Percentiles rank a stretch among this genome's conserved stretches.
Evolutionary conservation across 2,113 vertebrate species (phyloP).

Genomic region (Archilochus colubris): DNA sequence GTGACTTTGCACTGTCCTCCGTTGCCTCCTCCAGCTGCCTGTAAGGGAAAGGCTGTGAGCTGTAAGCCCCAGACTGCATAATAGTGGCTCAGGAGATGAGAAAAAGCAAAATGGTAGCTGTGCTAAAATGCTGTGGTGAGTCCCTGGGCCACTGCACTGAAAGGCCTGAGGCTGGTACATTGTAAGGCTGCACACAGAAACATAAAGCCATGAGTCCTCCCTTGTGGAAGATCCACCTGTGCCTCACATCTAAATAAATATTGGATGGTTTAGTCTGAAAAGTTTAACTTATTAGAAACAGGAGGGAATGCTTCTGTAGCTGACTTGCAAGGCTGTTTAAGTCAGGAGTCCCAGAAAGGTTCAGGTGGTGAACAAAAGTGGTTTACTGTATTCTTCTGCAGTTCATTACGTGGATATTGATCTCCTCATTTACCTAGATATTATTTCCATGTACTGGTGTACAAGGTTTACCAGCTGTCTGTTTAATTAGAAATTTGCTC

Average conservation of each 20-base stretch:
- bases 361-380: background rate
- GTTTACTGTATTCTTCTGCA: background rate
- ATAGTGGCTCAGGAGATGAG: background rate
- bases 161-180: fast-evolving
- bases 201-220: fast-evolving
- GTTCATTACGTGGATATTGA: background rate
- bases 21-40: background rate
- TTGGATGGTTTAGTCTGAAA: background rate
- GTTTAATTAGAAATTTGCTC: background rate
- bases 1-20: background rate
- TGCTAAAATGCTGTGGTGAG: background rate
- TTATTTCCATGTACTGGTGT: background rate
- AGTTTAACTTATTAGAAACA: background rate
- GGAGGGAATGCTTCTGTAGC: background rate
- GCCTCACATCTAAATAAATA: background rate
- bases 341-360: background rate
- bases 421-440: background rate
- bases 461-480: background rate
- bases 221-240: background rate
- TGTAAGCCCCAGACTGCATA: background rate
- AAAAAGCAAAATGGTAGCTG: fast-evolving
- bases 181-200: background rate
- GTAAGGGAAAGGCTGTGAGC: fast-evolving
- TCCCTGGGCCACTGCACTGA: background rate
- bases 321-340: background rate